Evolutionary conservation across 2,797 vertebrate genomes (phyloP).

Genomic region (Vultur gryphus): DNA sequence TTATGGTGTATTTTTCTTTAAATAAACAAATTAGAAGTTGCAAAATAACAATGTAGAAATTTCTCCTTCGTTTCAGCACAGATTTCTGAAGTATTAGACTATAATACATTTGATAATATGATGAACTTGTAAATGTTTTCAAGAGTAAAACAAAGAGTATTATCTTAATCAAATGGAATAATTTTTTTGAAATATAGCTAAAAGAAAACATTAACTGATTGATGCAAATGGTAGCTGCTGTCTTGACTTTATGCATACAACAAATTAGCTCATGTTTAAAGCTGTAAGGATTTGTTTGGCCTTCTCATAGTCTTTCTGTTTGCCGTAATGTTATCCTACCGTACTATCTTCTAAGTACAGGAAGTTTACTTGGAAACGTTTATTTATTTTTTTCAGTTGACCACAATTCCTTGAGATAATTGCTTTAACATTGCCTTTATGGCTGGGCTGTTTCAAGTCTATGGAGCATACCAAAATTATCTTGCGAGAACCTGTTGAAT

Average conservation of each 20-base stretch:
- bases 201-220: not conserved
- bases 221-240: not conserved
- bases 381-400: not conserved
- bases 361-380: not conserved
- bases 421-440: slow-evolving; percentile 8
- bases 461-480: not conserved
- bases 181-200: not conserved
- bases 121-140: not conserved
- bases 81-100: not conserved
- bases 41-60: not conserved
- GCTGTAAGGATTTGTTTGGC: not conserved
- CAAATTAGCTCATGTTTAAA: not conserved
- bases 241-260: not conserved
- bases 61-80: not conserved
- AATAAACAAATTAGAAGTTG: not conserved
- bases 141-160: not conserved
- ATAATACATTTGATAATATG: not conserved
- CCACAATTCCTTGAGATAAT: not conserved
- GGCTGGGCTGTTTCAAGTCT: not conserved
- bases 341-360: not conserved
- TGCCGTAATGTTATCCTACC: not conserved
- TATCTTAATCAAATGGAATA: not conserved
- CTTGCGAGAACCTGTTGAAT: not conserved
- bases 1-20: not conserved
- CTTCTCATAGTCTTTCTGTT: not conserved